These are phyloP conservation scores for Phalacrocorax carbo DNA, from an alignment of 2,113 vertebrate species.

Conservation along the genomic window DNA sequence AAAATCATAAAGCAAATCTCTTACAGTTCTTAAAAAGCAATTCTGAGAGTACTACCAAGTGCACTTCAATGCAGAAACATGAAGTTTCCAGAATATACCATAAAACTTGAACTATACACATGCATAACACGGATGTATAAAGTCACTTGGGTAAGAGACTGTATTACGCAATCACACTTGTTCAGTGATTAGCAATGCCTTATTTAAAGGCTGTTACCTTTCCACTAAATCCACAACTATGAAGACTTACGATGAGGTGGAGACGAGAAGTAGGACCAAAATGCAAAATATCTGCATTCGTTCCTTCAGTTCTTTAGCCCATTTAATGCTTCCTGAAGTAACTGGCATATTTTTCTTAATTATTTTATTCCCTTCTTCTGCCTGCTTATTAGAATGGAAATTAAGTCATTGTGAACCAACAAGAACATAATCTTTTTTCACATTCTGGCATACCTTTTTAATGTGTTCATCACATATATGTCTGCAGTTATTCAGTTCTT, in stretches of 20 bases:
- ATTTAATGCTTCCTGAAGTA: constrained; percentile 78
- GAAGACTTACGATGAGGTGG: constrained; percentile 72
- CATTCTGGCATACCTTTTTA: constrained; percentile 67
- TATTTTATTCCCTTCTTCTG: constrained; percentile 29
- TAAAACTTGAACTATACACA: neutral
- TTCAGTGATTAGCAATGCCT: neutral
- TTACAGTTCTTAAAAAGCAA: neutral
- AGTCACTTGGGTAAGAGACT: neutral
- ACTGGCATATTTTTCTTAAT: constrained; percentile 79
- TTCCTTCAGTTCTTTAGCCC: constrained; percentile 77
- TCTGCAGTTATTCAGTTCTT: constrained; percentile 80
- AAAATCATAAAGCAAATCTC: neutral
- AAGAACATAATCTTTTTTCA: neutral
- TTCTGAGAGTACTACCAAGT: neutral
- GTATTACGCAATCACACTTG: neutral
- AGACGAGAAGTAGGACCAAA: constrained; percentile 75
- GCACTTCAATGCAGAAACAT: neutral
- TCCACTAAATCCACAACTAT: neutral
- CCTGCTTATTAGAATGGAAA: constrained; percentile 52
- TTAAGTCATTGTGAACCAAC: neutral
- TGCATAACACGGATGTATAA: neutral
- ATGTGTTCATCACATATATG: constrained; percentile 66
- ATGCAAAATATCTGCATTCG: constrained; percentile 73
- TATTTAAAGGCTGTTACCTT: neutral
- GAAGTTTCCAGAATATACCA: neutral